Evolutionary conservation across 2,797 vertebrate genomes (phyloP).

Genomic region (Nasua narica): DNA sequence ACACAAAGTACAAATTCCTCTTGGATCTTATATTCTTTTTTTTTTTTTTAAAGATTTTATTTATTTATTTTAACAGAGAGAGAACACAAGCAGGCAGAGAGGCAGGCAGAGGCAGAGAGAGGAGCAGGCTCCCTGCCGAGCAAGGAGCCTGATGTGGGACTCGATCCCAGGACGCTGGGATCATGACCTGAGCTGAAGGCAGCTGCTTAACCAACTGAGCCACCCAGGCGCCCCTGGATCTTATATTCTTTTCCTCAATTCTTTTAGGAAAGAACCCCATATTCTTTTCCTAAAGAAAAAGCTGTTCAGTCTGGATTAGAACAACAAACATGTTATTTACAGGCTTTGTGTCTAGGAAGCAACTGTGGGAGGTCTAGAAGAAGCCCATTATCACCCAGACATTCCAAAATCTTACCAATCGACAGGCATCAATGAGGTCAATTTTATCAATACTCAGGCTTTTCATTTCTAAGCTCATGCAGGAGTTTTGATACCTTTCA

Average conservation of each 20-base stretch:
- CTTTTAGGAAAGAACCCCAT: too few relatives aligned
- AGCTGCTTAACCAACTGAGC: too few relatives aligned
- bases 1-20: background rate
- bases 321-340: background rate
- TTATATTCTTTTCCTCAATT: too few relatives aligned
- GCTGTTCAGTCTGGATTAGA: background rate
- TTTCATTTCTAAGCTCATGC: background rate
- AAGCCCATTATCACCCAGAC: background rate
- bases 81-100: too few relatives aligned
- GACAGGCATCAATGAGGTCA: background rate
- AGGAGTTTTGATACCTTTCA: background rate
- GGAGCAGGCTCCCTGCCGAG: too few relatives aligned
- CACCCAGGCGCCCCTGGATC: too few relatives aligned
- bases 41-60: too few relatives aligned
- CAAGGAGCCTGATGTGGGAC: too few relatives aligned
- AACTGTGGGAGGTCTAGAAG: background rate
- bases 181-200: too few relatives aligned
- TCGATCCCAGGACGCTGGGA: too few relatives aligned
- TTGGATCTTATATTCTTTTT: background rate
- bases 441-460: background rate
- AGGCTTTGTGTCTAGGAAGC: background rate
- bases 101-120: too few relatives aligned
- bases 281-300: background rate
- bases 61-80: too few relatives aligned
- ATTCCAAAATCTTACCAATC: background rate